Evolutionary conservation across 1,140 invertebrate genomes (phyloP), one percentile per base, ranked within the genome.

Genomic region (Lasioglossum baleicum): DNA sequence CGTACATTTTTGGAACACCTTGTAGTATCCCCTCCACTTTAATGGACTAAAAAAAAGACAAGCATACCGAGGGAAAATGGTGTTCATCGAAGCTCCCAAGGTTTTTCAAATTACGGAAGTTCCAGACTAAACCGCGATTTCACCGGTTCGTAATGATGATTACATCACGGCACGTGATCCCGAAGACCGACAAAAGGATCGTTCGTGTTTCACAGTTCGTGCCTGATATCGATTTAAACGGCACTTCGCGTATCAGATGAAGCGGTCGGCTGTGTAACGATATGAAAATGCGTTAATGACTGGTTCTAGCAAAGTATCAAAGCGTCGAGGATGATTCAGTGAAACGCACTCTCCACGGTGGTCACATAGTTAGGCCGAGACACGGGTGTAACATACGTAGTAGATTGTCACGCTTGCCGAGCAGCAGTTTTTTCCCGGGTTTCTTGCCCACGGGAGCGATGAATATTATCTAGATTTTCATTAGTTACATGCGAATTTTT

Each of bases 401-500:
- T 76, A 26, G 26, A 26, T 26, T 1, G 74, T 76, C 74, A 60
- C 63, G 65, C 17, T 31, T 60, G 66, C 60, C 74, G 35, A 42
- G 51, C 51, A 56, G 35, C 35, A 2, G 31, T 68, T 75, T 48
- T 42, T 8, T 40, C 0, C 48, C 44, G 8, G 5, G 13, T 15
- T 60, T 44, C 15, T 31, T 42, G 20, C 44, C 13, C 53, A 60
- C 35, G 53, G 53, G 66, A 69, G 60, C 35, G 53, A 60, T 76
- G 74, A 69, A 76, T 69, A 40, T 20, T 61, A 76, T 76, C 74
- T 60, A 76, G 74, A 69, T 76, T 44, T 69, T 76, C 65, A 69
- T 76, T 69, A 76, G 53, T 69, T 56, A 76, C 53, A 40, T 44
- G 66, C 22, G 40, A 76, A 69, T 35, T 42, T 75, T 44, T 31